Evolutionary conservation across 2,888 invertebrate genomes (phyloP).

Genomic region (Crossocerus cetratus): DNA sequence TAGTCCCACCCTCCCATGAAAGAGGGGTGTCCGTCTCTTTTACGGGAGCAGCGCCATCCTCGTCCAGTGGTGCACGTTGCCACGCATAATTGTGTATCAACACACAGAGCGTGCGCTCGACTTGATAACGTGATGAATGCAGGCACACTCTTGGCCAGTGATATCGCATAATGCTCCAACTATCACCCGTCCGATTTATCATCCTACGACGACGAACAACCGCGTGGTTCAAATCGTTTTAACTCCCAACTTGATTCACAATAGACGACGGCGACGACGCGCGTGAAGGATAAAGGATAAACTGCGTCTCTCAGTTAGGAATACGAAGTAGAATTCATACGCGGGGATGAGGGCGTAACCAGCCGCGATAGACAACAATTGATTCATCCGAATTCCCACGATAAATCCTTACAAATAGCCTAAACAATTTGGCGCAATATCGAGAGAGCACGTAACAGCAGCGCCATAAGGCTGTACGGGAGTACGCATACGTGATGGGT

Average conservation of each 20-base stretch:
- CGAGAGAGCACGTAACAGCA: constrained; percentile 52
- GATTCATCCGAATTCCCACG: constrained; percentile 37
- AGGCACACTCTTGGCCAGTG: constrained; percentile 52
- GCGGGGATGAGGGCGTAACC: not conserved
- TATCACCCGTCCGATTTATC: constrained; percentile 34
- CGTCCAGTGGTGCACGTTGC: constrained; percentile 62
- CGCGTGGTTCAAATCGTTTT: constrained; percentile 39
- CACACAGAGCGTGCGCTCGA: constrained; percentile 70
- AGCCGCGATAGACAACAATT: not conserved
- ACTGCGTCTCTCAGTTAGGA: too few species aligned
- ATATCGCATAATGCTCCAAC: constrained; percentile 33
- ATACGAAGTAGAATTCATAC: not conserved
- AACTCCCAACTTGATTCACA: too few species aligned
- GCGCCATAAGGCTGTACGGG: constrained; percentile 28
- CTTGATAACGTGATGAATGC: constrained; percentile 76
- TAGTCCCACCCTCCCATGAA: constrained; percentile 24
- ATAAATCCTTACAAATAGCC: constrained; percentile 65
- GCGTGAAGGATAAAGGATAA: too few species aligned
- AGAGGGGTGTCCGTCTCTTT: constrained; percentile 23
- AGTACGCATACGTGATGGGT: constrained; percentile 64
- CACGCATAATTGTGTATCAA: constrained; percentile 76
- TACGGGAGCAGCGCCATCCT: constrained; percentile 18
- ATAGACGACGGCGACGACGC: too few species aligned
- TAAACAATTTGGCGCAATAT: constrained; percentile 68
- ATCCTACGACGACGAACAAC: constrained; percentile 52